phyloP scores from a whole-genome alignment of 2,888 invertebrate genomes.

The Stramonita haemastoma region DNA sequence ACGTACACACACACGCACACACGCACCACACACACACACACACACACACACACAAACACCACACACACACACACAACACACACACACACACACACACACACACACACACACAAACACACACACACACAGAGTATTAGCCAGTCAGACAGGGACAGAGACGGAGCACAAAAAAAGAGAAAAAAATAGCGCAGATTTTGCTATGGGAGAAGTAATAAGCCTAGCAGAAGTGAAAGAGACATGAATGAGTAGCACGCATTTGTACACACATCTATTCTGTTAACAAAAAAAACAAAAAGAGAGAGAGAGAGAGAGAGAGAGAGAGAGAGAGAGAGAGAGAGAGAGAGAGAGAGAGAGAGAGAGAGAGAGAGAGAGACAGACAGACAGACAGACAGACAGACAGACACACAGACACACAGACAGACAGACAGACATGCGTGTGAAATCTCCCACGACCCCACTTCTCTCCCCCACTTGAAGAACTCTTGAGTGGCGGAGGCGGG shows the following conservation, averaged over 20 bases:
- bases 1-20: conserved; percentile 12
- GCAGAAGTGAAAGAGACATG: too few relatives aligned
- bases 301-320: neutral
- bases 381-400: neutral
- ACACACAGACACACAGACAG: neutral
- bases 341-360: neutral
- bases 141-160: too few relatives aligned
- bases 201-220: too few relatives aligned
- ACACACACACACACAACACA: too few relatives aligned
- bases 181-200: neutral
- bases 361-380: neutral
- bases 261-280: too few relatives aligned
- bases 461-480: conserved; percentile 5
- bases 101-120: too few relatives aligned
- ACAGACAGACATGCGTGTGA: neutral
- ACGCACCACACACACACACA: conserved; percentile 26
- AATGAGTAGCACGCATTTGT: too few relatives aligned
- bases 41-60: neutral
- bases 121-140: too few relatives aligned
- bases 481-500: neutral
- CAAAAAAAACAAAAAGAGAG: neutral
- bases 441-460: neutral
- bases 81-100: neutral
- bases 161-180: too few relatives aligned
- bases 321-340: neutral